Conservation (phyloP, 2,888 invertebrate genomes). For the Tenthredo notha region DNA sequence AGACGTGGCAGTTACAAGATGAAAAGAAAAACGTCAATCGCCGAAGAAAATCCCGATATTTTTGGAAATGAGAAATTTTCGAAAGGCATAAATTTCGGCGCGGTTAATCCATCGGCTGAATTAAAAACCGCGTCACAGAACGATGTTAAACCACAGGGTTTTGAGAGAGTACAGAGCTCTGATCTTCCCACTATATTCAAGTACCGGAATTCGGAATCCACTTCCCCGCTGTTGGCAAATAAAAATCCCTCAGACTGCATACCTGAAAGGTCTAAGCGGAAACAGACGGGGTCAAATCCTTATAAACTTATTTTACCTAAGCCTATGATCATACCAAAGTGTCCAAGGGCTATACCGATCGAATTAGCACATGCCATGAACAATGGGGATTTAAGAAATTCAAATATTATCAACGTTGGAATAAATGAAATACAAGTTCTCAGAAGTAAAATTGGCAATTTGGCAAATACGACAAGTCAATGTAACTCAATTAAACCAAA, state of each 20-base stretch:
- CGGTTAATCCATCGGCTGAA: not conserved
- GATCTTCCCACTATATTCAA: not conserved
- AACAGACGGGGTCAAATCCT: not conserved
- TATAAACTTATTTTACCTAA: not conserved
- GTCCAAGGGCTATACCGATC: constrained; percentile 44
- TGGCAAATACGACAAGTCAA: not conserved
- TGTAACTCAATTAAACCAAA: not conserved
- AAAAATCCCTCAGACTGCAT: not conserved
- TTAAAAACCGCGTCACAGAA: not conserved
- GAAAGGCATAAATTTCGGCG: not conserved
- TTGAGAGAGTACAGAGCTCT: not conserved
- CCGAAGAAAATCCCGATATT: not conserved
- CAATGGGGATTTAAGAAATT: not conserved
- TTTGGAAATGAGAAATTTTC: not conserved
- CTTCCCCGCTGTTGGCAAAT: not conserved
- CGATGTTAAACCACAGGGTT: not conserved
- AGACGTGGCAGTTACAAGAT: not conserved
- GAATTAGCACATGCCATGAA: constrained; percentile 23
- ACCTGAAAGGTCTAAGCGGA: not conserved
- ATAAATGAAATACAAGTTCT: not conserved
- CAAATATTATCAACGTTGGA: not conserved
- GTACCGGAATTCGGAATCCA: not conserved
- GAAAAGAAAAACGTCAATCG: not conserved
- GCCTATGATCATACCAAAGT: constrained; percentile 3
- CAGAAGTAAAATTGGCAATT: not conserved